These are phyloP conservation scores for Urophycis tenuis DNA, from an alignment of 2,797 vertebrate species.

Conservation along the genomic window DNA sequence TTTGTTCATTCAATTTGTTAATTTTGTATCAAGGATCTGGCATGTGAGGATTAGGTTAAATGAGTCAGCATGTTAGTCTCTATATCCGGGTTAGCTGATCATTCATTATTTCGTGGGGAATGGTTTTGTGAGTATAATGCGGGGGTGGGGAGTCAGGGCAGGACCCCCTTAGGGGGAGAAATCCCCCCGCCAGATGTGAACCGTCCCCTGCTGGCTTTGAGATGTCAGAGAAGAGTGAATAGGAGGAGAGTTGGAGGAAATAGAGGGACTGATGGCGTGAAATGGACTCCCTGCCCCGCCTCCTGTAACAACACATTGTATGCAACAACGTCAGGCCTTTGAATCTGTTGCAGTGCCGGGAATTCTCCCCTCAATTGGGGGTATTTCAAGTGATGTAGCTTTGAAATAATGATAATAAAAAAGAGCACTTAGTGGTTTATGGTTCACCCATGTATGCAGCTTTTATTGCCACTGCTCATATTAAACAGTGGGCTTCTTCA, in stretches of 20 bases:
- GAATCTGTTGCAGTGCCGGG: constrained; percentile 25
- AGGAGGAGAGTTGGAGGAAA: constrained; percentile 14
- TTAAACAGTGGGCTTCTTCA: neutral
- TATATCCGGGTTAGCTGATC: neutral
- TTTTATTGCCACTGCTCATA: neutral
- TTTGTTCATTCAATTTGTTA: neutral
- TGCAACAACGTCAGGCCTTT: constrained; percentile 29
- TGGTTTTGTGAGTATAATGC: neutral
- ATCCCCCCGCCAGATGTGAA: constrained; percentile 75
- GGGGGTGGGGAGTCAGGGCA: neutral
- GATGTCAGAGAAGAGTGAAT: constrained; percentile 33
- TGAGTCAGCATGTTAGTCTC: neutral
- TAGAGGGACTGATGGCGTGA: constrained; percentile 54
- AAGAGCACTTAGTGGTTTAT: neutral
- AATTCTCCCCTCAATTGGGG: neutral
- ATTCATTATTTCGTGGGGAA: neutral
- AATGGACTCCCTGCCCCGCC: constrained; percentile 23
- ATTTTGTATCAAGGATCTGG: too few species aligned
- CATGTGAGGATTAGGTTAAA: neutral
- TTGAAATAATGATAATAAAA: neutral
- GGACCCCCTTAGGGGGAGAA: constrained; percentile 53
- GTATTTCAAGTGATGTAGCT: neutral
- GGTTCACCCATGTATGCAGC: neutral
- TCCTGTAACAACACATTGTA: constrained; percentile 57
- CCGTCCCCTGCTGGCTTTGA: constrained; percentile 50